Evolutionary conservation across 2,797 vertebrate species (phyloP), one percentile per base, ranked within the genome.

Genomic region (Hydrophis major): DNA sequence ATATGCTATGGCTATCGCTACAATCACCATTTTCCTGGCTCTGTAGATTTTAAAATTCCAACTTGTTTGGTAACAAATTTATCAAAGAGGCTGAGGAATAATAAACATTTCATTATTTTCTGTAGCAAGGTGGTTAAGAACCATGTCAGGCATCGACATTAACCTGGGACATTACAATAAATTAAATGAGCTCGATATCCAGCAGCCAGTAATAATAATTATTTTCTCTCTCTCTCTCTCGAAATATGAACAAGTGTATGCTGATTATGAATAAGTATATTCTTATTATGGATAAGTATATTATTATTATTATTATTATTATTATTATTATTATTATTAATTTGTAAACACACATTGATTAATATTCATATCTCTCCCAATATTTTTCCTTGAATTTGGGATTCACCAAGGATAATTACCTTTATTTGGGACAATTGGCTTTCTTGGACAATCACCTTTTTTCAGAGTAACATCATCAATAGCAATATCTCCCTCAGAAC

Each of bases 401-500:
- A 27, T 69, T 47, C 37, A 59, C n/a, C 11, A 47, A 90, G 78
- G 0, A 0, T 32, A 53, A 0, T 20, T 57, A 60, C 98, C 97
- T 96, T 98, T 98, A 94, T 97, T 97, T 0, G 98, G 97, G 92
- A 97, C 96, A 94, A 96, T 55, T 92, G 97, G 97, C 95, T 97
- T 98, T 95, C 97, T 96, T n/a, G 97, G 98, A 96, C 99, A 99
- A 89, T 99, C 99, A 56, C 99, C 99, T 69, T 98, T 98, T 95
- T 98, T 99, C 97, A 99, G 98, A 87, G 98, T 99, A 96, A 99
- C 98, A 0, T 99, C 99, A 0, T 99, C 99, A 0, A 99, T 99
- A 95, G 99, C 99, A 59, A 99, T 99, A 95, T 99, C 99, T n/a
- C 99, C 99, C 96, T 99, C 98, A 0, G 98, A 99, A 94, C 98